Conservation (phyloP, 1,140 invertebrate species). For the Cheumatopsyche charites region DNA sequence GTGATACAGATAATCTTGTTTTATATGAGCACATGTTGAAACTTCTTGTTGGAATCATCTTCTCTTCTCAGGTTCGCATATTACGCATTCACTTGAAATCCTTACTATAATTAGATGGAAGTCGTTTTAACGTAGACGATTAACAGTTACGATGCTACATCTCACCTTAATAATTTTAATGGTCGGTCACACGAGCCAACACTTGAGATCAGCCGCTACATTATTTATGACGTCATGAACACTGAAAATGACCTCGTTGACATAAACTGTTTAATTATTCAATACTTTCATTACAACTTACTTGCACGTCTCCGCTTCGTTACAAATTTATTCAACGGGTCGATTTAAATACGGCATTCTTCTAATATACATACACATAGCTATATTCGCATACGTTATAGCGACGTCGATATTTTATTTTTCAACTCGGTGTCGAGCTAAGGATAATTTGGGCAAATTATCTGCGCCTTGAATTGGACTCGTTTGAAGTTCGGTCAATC, state of each 20-base stretch:
- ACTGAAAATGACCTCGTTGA: conserved; percentile 32
- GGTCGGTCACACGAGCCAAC: background rate
- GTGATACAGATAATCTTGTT: too few species aligned
- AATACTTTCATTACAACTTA: conserved; percentile 44
- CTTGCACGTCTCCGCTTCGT: background rate
- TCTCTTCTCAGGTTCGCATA: background rate
- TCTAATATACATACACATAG: too few species aligned
- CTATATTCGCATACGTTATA: too few species aligned
- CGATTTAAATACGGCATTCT: too few species aligned
- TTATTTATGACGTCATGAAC: conserved; percentile 46
- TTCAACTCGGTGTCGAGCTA: background rate
- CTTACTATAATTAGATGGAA: too few species aligned
- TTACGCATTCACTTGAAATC: background rate
- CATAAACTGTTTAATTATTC: conserved; percentile 43
- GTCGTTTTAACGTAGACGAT: background rate
- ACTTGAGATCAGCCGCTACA: conserved; percentile 36
- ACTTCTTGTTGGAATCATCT: too few species aligned
- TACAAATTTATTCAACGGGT: background rate
- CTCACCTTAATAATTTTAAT: conserved; percentile 14
- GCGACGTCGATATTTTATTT: too few species aligned
- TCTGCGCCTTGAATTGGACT: background rate
- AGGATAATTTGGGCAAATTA: background rate
- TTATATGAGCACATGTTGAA: too few species aligned
- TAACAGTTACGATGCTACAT: background rate
- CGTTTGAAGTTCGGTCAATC: conserved; percentile 11